A percentile compares a stretch with the other conserved stretches of the same genome.
These are phyloP conservation scores for Chlorops oryzae DNA, from an alignment of 1,140 invertebrate species.

Conservation along the genomic window DNA sequence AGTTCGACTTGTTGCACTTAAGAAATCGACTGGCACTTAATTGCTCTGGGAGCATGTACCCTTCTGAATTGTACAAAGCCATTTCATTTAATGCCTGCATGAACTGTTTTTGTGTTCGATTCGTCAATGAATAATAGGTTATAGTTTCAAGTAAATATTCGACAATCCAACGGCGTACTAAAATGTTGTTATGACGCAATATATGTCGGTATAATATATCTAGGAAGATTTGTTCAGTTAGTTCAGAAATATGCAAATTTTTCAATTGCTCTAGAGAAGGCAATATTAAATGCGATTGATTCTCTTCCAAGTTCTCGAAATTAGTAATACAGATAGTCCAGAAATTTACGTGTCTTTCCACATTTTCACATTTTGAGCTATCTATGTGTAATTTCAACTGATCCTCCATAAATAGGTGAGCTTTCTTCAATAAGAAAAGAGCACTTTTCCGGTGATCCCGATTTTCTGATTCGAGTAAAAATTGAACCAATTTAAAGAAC, in stretches of 20 bases:
- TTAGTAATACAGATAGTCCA: slow-evolving; percentile 39
- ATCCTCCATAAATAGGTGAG: slow-evolving; percentile 6
- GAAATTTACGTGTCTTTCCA: slow-evolving; percentile 9
- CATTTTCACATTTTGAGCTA: slow-evolving; percentile 4
- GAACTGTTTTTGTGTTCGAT: slow-evolving; percentile 20
- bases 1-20: not conserved
- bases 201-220: slow-evolving; percentile 47
- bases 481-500: not conserved
- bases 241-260: not conserved
- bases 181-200: slow-evolving; percentile 48
- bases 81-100: slow-evolving; percentile 31
- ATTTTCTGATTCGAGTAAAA: slow-evolving; percentile 18
- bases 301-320: slow-evolving; percentile 56
- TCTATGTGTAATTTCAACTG: slow-evolving; percentile 3
- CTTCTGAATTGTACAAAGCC: slow-evolving; percentile 29
- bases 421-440: slow-evolving; percentile 29
- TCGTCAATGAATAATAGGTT: slow-evolving; percentile 11
- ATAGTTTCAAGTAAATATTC: slow-evolving; percentile 24
- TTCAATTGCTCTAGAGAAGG: slow-evolving; percentile 45
- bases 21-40: slow-evolving; percentile 6
- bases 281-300: slow-evolving; percentile 55
- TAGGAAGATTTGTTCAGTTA: slow-evolving; percentile 38
- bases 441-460: slow-evolving; percentile 28
- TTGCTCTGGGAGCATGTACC: slow-evolving; percentile 12
- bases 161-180: slow-evolving; percentile 49